Percentiles rank a stretch among this genome's conserved stretches.
These are phyloP conservation scores for Microctenopoma steveboyesi DNA, from an alignment of 2,797 vertebrate species.

Conservation along the genomic window DNA sequence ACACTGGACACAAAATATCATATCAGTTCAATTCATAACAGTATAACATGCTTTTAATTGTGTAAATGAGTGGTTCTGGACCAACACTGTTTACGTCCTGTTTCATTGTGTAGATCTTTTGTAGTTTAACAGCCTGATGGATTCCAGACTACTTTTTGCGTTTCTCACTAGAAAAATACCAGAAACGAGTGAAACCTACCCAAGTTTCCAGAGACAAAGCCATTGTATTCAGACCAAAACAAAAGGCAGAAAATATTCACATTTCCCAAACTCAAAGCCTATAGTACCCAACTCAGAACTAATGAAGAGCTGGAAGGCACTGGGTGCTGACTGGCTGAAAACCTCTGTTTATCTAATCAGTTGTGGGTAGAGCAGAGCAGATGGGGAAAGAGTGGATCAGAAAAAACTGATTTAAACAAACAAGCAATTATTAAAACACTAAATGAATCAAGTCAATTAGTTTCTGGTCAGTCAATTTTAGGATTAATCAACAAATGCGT, in stretches of 20 bases:
- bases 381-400: not conserved
- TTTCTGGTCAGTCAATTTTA: too few species aligned
- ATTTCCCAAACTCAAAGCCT: not conserved
- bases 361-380: not conserved
- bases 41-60: not conserved
- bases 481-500: too few species aligned
- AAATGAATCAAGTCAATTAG: too few species aligned
- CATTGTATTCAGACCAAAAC: not conserved
- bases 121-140: not conserved
- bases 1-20: too few species aligned
- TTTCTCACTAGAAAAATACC: slow-evolving; percentile 11
- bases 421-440: not conserved
- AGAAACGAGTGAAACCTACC: not conserved
- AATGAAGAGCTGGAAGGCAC: not conserved
- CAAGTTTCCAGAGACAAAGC: not conserved
- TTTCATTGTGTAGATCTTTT: not conserved
- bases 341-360: not conserved
- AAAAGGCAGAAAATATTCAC: not conserved
- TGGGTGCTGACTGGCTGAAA: not conserved
- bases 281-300: not conserved
- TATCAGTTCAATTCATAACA: not conserved
- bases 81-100: not conserved
- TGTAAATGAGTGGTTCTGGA: not conserved
- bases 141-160: not conserved
- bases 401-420: not conserved